Evolutionary conservation across 2,797 vertebrate species (phyloP).

Genomic region (Tadarida brasiliensis): DNA sequence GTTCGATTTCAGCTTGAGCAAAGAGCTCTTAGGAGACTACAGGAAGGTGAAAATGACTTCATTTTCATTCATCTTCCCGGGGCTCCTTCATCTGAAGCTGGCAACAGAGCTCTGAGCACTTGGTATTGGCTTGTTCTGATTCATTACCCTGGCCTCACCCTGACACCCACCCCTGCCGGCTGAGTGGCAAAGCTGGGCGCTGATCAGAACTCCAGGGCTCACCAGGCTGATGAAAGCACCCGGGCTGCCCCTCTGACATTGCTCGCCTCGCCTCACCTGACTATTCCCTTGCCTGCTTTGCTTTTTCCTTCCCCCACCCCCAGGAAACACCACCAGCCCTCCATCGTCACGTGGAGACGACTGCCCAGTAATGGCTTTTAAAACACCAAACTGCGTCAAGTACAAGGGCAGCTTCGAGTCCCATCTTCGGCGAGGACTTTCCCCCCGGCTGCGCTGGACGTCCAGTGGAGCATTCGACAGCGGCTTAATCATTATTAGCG

Average conservation of each 20-base stretch:
- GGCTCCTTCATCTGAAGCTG: constrained; percentile 58
- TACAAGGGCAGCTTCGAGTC: not conserved
- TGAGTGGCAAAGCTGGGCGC: constrained; percentile 33
- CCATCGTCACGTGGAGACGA: not conserved
- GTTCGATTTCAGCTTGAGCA: not conserved
- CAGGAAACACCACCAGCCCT: not conserved
- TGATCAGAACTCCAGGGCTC: not conserved
- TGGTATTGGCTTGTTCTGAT: constrained; percentile 68
- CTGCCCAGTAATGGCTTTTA: constrained; percentile 43
- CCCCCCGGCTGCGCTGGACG: constrained; percentile 61
- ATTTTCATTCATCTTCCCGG: constrained; percentile 74
- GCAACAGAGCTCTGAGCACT: constrained; percentile 67
- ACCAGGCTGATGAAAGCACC: not conserved
- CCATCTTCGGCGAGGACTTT: constrained; percentile 47
- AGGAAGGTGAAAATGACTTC: constrained; percentile 66
- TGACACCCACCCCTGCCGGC: not conserved
- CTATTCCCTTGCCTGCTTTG: not conserved
- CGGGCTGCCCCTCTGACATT: not conserved
- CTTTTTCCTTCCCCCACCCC: not conserved
- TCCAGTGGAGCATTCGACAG: constrained; percentile 74
- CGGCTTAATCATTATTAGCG: constrained; percentile 81
- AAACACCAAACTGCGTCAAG: constrained; percentile 53
- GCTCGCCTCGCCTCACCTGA: not conserved
- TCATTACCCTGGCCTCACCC: constrained; percentile 54
- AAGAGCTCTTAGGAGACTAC: constrained; percentile 18